These are phyloP conservation scores for Takifugu bimaculatus DNA, from an alignment of 2,113 vertebrate species.

Conservation along the genomic window DNA sequence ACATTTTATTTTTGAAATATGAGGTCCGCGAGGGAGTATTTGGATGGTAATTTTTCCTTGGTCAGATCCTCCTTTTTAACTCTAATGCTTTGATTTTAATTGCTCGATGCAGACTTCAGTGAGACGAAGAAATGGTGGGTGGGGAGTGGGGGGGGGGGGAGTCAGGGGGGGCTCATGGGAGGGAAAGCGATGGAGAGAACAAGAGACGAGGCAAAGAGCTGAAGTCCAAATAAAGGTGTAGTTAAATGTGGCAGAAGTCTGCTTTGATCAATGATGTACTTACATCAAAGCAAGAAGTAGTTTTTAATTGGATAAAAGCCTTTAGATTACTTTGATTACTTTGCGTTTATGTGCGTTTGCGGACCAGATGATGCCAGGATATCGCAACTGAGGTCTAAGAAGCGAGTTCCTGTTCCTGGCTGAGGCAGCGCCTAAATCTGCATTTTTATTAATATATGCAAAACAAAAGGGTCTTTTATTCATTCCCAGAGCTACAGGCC, in stretches of 20 bases:
- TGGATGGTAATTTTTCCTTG: slow-evolving; percentile 53
- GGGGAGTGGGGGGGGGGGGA: neutral
- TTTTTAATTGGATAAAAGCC: no score
- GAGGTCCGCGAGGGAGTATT: slow-evolving; percentile 33
- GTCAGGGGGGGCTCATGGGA: neutral
- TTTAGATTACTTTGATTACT: no score
- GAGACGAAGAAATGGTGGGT: slow-evolving; percentile 30
- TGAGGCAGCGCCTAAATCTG: neutral
- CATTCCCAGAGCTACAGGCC: slow-evolving; percentile 12
- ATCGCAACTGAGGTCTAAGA: no score
- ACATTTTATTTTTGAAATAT: slow-evolving; percentile 4
- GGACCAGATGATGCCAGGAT: no score
- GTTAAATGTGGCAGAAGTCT: neutral
- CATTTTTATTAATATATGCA: slow-evolving; percentile 1
- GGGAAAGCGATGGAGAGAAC: slow-evolving; percentile 15
- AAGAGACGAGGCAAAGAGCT: neutral
- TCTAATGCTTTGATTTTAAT: slow-evolving; percentile 70
- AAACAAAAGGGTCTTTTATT: slow-evolving; percentile 5
- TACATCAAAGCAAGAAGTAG: no score
- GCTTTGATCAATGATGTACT: no score
- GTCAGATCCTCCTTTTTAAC: slow-evolving; percentile 63
- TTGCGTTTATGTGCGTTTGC: no score
- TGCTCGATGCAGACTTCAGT: slow-evolving; percentile 55
- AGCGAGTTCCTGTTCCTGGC: neutral
- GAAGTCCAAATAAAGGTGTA: neutral